Percentiles rank a stretch among this genome's conserved stretches.
Evolutionary conservation across 1,140 invertebrate genomes (phyloP).

Genomic region (Mya arenaria): DNA sequence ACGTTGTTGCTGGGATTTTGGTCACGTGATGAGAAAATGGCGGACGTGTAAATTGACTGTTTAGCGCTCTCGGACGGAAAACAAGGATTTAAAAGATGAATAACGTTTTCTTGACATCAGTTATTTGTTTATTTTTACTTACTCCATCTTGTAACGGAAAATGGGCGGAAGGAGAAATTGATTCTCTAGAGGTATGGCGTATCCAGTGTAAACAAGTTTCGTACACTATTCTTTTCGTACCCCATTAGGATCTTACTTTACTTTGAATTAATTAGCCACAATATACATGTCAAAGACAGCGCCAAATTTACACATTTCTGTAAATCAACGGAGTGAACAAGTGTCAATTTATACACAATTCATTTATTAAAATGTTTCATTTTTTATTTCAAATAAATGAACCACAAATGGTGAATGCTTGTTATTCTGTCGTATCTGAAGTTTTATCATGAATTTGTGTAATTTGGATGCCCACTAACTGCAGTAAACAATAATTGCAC

Average conservation of each 20-base stretch:
- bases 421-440: too few species aligned
- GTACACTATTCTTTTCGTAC: background rate
- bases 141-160: background rate
- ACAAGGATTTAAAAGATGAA: background rate
- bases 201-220: too few species aligned
- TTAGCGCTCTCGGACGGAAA: background rate
- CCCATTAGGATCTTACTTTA: background rate
- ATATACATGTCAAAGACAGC: background rate
- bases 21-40: slow-evolving; percentile 45
- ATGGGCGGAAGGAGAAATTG: slow-evolving; percentile 37
- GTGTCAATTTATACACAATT: background rate
- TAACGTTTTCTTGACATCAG: background rate
- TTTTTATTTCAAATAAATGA: too few species aligned
- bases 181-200: slow-evolving; percentile 18
- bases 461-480: too few species aligned
- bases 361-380: background rate
- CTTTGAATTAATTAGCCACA: background rate
- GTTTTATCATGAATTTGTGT: too few species aligned
- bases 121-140: background rate
- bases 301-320: background rate
- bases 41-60: background rate
- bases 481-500: too few species aligned
- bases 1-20: slow-evolving; percentile 29
- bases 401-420: too few species aligned
- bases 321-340: background rate